Conservation (phyloP, 2,888 invertebrate genomes). For the Cheilosia grossa region DNA sequence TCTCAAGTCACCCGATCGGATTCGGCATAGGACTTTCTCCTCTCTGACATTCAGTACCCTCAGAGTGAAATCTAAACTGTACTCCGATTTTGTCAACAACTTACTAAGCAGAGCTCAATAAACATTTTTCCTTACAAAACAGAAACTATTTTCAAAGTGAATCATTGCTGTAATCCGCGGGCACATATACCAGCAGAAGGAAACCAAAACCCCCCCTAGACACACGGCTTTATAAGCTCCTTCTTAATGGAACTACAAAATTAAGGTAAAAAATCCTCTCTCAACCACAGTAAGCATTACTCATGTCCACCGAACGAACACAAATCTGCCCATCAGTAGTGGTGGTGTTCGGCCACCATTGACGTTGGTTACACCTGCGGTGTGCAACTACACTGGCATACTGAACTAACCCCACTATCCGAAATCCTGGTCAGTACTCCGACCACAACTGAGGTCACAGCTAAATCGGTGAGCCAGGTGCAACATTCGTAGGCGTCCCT, state of each 20-base stretch:
- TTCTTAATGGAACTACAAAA: constrained; percentile 43
- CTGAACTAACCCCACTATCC: constrained; percentile 54
- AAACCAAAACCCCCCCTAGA: too few species aligned
- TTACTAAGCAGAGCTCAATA: too few species aligned
- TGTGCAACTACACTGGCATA: constrained; percentile 28
- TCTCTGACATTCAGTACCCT: too few species aligned
- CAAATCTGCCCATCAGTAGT: constrained; percentile 39
- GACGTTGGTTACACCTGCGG: constrained; percentile 57
- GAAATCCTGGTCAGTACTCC: constrained; percentile 53
- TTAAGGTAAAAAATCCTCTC: constrained; percentile 33
- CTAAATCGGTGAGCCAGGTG: constrained; percentile 62
- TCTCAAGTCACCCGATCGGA: too few species aligned
- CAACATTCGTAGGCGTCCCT: constrained; percentile 44
- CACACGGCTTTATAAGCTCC: not conserved
- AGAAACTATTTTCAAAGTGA: too few species aligned
- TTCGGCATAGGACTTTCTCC: too few species aligned
- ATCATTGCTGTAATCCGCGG: too few species aligned
- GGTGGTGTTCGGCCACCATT: constrained; percentile 37
- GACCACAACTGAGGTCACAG: constrained; percentile 63
- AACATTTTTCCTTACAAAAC: too few species aligned
- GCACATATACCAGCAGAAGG: too few species aligned
- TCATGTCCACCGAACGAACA: constrained; percentile 45
- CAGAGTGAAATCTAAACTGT: too few species aligned
- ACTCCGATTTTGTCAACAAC: too few species aligned
- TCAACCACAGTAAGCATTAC: constrained; percentile 56